Evolutionary conservation across 2,113 vertebrate species (phyloP), one percentile per base, ranked within the genome.

Genomic region (Melanotaenia duboulayi): DNA sequence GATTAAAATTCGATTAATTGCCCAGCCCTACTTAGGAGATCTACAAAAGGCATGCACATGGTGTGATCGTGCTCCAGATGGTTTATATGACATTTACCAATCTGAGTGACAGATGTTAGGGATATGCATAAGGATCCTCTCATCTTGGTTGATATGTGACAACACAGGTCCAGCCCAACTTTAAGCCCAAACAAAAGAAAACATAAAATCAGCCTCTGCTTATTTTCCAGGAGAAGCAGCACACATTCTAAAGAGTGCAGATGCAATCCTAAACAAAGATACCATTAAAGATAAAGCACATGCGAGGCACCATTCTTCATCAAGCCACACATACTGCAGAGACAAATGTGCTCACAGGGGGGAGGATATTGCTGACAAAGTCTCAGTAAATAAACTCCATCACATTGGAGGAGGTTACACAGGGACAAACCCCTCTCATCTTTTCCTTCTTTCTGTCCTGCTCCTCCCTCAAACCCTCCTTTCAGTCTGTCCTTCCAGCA

Each of bases 301-400:
- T 7, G 13, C 4, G 2, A 62, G 6, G 37, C 49, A 58, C 16
- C 40, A 22, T 22, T 35, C 28, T 48, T n/a, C 35, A 71, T 52
- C 49, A 54, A 54, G 28, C 44, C 50, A 39, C 66, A 54, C 74
- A 73, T 4, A 20, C 51, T 72, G 23, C 23, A 62, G 48, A 50
- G 28, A 59, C 54, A 20, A 19, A 61, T 73, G 74, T 46, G 17
- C 63, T 74, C 56, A 71, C 60, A 84, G 1, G 19, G 37, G n/a
- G 23, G 54, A 76, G n/a, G 58, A 65, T 66, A 56, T 54, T 71
- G 76, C 54, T 83, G 77, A 82, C 84, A 59, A 71, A 65, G 81
- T 65, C 64, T 71, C 55, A 56, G 77, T 77, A 78, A 89, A 90
- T 79, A 74, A 58, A 37, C 61, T 87, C 58, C 64, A 71, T 80